Percentiles rank a stretch among this genome's conserved stretches.
These are phyloP conservation scores for Lithodes maja DNA, from an alignment of 2,888 invertebrate species.

Conservation along the genomic window DNA sequence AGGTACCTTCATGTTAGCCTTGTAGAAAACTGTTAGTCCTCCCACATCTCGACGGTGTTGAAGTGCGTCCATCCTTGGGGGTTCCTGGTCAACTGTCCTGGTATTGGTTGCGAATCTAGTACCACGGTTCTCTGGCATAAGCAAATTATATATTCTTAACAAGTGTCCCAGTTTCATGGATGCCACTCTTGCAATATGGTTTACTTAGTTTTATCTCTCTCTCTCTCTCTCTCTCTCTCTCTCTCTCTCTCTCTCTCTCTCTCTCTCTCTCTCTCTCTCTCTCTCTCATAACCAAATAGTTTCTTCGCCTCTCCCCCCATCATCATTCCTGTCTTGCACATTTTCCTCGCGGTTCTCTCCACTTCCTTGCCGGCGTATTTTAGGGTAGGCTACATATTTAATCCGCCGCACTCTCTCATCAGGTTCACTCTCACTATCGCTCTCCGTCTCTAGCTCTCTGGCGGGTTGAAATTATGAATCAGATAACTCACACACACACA, in stretches of 20 bases:
- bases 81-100: too few species aligned
- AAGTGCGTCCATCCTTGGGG: too few species aligned
- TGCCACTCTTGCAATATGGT: neutral
- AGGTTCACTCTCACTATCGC: neutral
- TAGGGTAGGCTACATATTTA: too few species aligned
- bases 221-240: neutral
- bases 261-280: slow-evolving; percentile 23
- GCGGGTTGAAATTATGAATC: neutral
- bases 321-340: neutral
- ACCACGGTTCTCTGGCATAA: too few species aligned
- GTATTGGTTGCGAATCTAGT: too few species aligned
- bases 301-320: neutral
- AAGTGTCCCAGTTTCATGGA: too few species aligned
- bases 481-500: too few species aligned
- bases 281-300: neutral
- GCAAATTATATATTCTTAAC: too few species aligned
- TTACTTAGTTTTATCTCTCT: neutral
- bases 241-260: neutral
- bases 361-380: too few species aligned
- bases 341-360: neutral
- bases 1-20: too few species aligned
- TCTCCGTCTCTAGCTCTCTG: neutral
- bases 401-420: neutral
- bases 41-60: too few species aligned
- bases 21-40: too few species aligned